Conservation (phyloP, 2,797 vertebrate genomes). For the Chaetophractus vellerosus region DNA sequence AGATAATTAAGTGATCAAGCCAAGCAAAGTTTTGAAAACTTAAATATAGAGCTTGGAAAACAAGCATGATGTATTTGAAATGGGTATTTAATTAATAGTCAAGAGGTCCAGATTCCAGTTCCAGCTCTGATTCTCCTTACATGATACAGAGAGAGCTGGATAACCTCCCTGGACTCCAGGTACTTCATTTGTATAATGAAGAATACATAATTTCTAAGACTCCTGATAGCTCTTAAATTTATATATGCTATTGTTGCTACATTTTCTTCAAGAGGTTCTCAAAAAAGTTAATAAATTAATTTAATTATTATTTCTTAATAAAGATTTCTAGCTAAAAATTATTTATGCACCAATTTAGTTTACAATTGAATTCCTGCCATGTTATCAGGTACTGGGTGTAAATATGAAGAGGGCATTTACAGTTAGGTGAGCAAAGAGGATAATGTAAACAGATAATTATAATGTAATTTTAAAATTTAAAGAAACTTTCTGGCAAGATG, state of each 20-base stretch:
- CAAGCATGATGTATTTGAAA: neutral
- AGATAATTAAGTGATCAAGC: neutral
- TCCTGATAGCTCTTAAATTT: neutral
- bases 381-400: neutral
- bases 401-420: neutral
- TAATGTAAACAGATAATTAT: neutral
- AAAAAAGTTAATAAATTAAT: neutral
- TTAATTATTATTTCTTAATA: neutral
- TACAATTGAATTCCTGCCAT: neutral
- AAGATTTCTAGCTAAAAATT: neutral
- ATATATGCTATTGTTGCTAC: neutral
- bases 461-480: slow-evolving; percentile 13
- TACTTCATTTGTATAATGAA: neutral
- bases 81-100: neutral
- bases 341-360: neutral
- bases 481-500: neutral
- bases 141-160: accelerated
- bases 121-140: neutral
- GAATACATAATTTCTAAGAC: neutral
- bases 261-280: neutral
- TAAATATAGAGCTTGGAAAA: neutral
- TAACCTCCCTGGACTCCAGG: neutral
- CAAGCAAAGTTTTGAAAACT: slow-evolving; percentile 38
- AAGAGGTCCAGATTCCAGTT: neutral
- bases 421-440: neutral